Percentiles rank a stretch among this genome's conserved stretches.
These are phyloP conservation scores for Teinopalpus imperialis DNA, from an alignment of 2,888 invertebrate genomes.

Conservation along the genomic window DNA sequence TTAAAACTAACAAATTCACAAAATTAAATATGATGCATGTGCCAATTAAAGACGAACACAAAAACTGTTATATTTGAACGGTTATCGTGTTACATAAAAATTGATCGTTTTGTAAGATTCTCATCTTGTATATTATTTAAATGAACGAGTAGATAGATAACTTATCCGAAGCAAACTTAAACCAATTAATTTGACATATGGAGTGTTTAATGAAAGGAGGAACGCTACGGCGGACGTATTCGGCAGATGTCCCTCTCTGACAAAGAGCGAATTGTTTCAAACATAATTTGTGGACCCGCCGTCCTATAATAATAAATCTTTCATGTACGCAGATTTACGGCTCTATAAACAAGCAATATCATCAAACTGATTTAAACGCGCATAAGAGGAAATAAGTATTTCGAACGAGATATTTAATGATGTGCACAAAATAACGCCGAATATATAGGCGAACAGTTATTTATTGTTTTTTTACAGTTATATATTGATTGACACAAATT, in stretches of 20 bases:
- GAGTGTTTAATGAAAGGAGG: slow-evolving; percentile 2
- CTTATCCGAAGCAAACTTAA: neutral
- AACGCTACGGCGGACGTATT: slow-evolving; percentile 6
- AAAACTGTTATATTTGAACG: too few relatives aligned
- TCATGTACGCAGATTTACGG: slow-evolving; percentile 64
- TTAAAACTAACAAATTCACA: too few relatives aligned
- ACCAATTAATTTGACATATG: neutral
- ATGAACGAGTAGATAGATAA: too few relatives aligned
- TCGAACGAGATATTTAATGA: slow-evolving; percentile 37
- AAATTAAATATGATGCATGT: too few relatives aligned
- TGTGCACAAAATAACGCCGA: slow-evolving; percentile 33
- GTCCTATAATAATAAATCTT: slow-evolving; percentile 67
- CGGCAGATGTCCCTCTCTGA: slow-evolving; percentile 32
- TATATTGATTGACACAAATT: neutral
- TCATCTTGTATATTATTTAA: too few relatives aligned
- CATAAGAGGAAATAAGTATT: slow-evolving; percentile 32
- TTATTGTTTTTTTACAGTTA: neutral
- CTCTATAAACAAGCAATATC: slow-evolving; percentile 70
- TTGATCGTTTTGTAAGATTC: too few relatives aligned
- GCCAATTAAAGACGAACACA: too few relatives aligned
- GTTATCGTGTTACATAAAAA: too few relatives aligned
- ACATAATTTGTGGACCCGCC: slow-evolving; percentile 54
- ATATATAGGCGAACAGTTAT: neutral
- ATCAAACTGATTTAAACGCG: slow-evolving; percentile 56
- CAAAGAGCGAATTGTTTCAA: slow-evolving; percentile 51